Conservation (phyloP, 1,140 invertebrate species). For the Philotrypesis tridentata region DNA sequence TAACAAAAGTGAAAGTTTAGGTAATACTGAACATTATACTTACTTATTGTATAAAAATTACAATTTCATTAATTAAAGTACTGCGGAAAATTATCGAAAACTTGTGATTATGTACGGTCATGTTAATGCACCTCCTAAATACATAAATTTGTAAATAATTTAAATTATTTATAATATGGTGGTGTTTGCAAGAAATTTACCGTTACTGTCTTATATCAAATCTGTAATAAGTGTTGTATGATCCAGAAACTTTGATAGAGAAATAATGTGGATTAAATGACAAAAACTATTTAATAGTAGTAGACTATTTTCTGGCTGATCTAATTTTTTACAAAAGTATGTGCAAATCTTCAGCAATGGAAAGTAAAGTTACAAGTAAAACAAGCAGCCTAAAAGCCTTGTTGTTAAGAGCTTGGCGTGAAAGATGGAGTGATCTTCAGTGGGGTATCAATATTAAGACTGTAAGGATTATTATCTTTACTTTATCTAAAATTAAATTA, state of each 20-base stretch:
- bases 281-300: background rate
- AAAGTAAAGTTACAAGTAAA: conserved; percentile 87
- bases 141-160: too few relatives aligned
- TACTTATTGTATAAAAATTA: background rate
- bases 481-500: background rate
- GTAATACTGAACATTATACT: too few relatives aligned
- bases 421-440: conserved; percentile 94
- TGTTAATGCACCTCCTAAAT: background rate
- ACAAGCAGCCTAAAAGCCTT: conserved; percentile 89
- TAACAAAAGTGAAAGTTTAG: too few relatives aligned
- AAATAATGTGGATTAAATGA: conserved; percentile 4
- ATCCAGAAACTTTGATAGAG: background rate
- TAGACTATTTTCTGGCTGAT: conserved; percentile 2
- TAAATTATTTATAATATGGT: background rate
- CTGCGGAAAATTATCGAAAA: background rate
- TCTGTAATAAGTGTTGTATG: background rate
- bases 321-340: conserved; percentile 46
- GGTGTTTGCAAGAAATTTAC: background rate
- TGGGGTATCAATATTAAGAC: conserved; percentile 97
- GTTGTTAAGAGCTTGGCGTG: conserved; percentile 91
- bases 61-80: background rate
- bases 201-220: background rate
- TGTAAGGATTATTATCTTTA: conserved; percentile 69
- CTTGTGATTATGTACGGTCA: background rate
- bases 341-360: conserved; percentile 72